Evolutionary conservation across 1,140 invertebrate species (phyloP), one percentile per base, ranked within the genome.

Genomic region (Psilanteris sp.): DNA sequence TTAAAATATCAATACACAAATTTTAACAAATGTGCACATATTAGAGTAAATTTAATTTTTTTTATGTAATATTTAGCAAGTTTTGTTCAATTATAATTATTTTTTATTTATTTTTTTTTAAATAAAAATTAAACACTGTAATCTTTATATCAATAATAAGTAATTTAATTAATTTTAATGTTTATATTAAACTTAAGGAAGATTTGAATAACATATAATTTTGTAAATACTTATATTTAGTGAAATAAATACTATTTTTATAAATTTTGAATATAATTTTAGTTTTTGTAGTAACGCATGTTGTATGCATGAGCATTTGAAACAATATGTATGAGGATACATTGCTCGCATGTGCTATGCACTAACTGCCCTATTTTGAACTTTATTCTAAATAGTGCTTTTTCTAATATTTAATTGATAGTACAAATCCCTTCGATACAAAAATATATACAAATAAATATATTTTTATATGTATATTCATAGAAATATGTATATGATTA

Each of bases 331-430:
- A 71, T 50, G 68, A 67, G 70, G 27, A 78, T 54, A 79, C 67
- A 75, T 80, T 79, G 82, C 81, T 86, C 62, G 85, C 85, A 88
- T 87, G 85, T 83, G 78, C 78, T 79, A 86, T 79, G 82, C 82
- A 83, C 81, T 87, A 87, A 87, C 81, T 70, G 67, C 66, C 79
- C 41, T 78, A 68, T 68, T 78, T 80, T 78, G 43, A 77, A 67
- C 66, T 78, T 57, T 77, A 71, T 74, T 77, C 48, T 73, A 66
- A 67, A 78, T 54, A 72, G 44, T 52, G 57, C 70, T 78, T 61
- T 67, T 57, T 64, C 31, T 52, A 52, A 61, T 57, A 55, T 22
- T 34, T 5, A 50, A 50, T 39, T 31, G 11, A 46, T 29, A 37
- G 22, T 44, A 31, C 24, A 24, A 44, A 59, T 44, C 41, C 39